These are phyloP conservation scores for Brotula barbata DNA, from an alignment of 2,797 vertebrate species.

Conservation along the genomic window DNA sequence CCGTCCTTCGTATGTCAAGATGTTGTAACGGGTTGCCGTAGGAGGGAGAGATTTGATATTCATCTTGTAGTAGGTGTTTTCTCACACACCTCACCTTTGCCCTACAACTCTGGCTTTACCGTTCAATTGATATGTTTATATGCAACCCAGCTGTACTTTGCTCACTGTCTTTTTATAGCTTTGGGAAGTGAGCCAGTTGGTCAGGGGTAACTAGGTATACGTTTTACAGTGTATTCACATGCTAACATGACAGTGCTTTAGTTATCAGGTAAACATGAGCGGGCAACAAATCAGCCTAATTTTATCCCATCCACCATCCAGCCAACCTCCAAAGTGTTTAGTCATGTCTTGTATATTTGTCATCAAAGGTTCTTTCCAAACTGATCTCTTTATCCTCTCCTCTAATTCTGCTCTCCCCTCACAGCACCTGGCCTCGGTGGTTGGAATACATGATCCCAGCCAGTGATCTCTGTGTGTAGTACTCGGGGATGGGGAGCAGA, in stretches of 20 bases:
- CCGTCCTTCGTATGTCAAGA: constrained; percentile 1
- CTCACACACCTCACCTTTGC: constrained; percentile 59
- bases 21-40: constrained; percentile 3
- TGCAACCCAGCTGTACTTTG: constrained; percentile 12
- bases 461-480: constrained; percentile 44
- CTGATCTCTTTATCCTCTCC: constrained; percentile 13
- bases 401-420: neutral
- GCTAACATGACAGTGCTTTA: neutral
- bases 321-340: no score
- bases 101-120: constrained; percentile 43
- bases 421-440: constrained; percentile 23
- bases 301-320: neutral
- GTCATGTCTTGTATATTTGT: constrained; percentile 30
- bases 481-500: constrained; percentile 89
- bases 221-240: no score
- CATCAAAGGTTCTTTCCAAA: constrained; percentile 2
- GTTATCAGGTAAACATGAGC: neutral
- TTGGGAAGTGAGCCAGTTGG: constrained; percentile 12
- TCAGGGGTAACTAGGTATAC: constrained; percentile 20
- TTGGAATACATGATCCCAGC: constrained; percentile 62
- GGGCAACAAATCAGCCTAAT: neutral
- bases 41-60: neutral
- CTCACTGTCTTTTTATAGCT: constrained; percentile 34
- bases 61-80: constrained; percentile 1
- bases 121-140: neutral